Evolutionary conservation across 1,140 invertebrate species (phyloP).

Genomic region (Ips nitidus): DNA sequence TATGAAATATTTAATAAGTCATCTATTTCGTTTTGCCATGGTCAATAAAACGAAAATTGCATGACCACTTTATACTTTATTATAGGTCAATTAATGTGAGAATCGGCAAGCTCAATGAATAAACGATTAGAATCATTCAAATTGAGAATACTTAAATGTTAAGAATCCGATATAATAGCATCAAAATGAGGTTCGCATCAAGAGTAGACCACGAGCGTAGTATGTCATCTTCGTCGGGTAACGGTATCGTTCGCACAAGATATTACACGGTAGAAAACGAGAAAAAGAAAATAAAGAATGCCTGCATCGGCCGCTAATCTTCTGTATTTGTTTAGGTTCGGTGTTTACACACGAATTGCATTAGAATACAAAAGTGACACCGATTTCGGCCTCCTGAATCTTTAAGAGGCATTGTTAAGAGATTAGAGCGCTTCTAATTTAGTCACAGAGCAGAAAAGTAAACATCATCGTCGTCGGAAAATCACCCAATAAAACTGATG

Average conservation of each 20-base stretch:
- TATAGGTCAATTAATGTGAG: too few species aligned
- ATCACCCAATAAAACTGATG: too few species aligned
- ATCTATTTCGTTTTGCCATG: too few species aligned
- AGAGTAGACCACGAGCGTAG: conserved; percentile 16
- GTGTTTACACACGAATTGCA: conserved; percentile 10
- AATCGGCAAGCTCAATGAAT: too few species aligned
- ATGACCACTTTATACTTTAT: too few species aligned
- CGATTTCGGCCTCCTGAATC: neutral
- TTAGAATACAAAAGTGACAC: conserved; percentile 8
- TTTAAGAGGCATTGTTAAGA: neutral
- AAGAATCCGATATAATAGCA: neutral
- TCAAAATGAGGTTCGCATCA: conserved; percentile 12
- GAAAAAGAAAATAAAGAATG: conserved; percentile 3
- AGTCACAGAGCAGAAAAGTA: too few species aligned
- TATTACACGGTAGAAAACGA: neutral
- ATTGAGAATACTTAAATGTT: too few species aligned
- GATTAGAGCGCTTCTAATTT: neutral
- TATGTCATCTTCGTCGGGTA: conserved; percentile 18
- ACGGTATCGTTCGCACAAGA: conserved; percentile 7
- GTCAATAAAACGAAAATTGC: too few species aligned
- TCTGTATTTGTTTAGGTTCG: conserved; percentile 3
- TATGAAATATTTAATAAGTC: too few species aligned
- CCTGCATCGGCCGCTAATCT: conserved; percentile 3
- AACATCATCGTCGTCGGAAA: too few species aligned
- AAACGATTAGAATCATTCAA: too few species aligned